Evolutionary conservation across 2,888 invertebrate species (phyloP), one percentile per base, ranked within the genome.

Genomic region (Achlya flavicornis): DNA sequence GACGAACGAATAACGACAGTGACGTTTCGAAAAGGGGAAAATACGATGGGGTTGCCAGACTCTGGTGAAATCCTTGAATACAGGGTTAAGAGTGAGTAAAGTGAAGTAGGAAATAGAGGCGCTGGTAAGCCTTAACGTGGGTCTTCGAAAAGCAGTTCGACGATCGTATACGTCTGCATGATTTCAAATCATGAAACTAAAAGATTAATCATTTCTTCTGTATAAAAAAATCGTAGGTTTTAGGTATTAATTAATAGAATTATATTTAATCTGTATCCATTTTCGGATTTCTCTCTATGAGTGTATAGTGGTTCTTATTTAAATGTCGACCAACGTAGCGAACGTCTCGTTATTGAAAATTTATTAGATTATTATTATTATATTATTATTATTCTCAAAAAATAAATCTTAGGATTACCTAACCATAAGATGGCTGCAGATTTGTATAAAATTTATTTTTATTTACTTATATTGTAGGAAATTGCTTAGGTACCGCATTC

Each of bases 231-330:
- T 90, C 83, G 89, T 93, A 93, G 93, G 71, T 72, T 72, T 87
- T 92, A 92, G 92, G 86, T 86, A 92, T 90, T 92, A 90, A 91
- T 88, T 89, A 90, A 91, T 90, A 91, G 90, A 92, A 91, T 90
- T 91, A 92, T 92, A 92, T 91, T 88, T 90, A 92, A 93, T 88
- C 90, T 90, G 91, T 93, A 93, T 92, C 91, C 92, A 91, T 86
- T 90, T 91, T 92, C 88, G 93, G 92, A 92, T 91, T 93, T 92
- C 93, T 93, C 93, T 93, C 93, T 93, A 93, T 92, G 90, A 92
- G 90, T 92, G 92, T 93, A 93, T 93, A 93, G 92, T 91, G 92
- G 90, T 90, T 92, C 91, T 92, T 92, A 88, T 92, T 92, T 91
- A 88, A 85, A 93, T 92, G 91, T 93, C 92, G 93, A 93, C 93